These are phyloP conservation scores for Dryas iulia DNA, from an alignment of 1,140 invertebrate species.

Conservation along the genomic window DNA sequence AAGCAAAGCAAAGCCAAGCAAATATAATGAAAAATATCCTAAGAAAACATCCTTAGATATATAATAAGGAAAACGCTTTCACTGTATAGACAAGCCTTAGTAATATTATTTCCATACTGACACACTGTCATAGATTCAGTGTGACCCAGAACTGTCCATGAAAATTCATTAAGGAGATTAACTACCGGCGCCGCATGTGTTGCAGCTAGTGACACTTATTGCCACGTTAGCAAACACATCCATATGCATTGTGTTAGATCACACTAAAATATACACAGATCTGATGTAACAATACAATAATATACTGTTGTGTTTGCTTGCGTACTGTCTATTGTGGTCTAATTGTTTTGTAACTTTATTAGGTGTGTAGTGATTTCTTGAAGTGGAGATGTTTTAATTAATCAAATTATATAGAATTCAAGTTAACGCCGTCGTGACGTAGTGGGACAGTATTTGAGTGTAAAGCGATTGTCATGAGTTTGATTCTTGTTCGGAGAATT, in stretches of 20 bases:
- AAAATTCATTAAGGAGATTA: slow-evolving; percentile 35
- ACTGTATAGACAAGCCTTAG: background rate
- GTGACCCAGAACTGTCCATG: slow-evolving; percentile 28
- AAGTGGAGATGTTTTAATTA: too few species aligned
- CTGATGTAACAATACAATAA: background rate
- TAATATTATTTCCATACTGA: slow-evolving; percentile 12
- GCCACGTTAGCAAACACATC: slow-evolving; percentile 23
- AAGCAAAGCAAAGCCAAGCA: too few species aligned
- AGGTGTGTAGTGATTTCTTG: too few species aligned
- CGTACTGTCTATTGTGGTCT: too few species aligned
- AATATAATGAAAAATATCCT: background rate
- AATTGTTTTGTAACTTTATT: too few species aligned
- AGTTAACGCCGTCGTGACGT: too few species aligned
- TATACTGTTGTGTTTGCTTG: background rate
- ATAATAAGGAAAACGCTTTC: background rate
- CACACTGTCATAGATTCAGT: slow-evolving; percentile 20
- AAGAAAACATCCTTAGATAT: background rate
- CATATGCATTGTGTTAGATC: slow-evolving; percentile 7
- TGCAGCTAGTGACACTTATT: slow-evolving; percentile 27
- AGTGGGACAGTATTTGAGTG: too few species aligned
- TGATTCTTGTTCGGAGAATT: too few species aligned
- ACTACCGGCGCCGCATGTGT: slow-evolving; percentile 27
- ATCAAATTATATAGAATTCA: too few species aligned
- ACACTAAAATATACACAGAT: background rate
- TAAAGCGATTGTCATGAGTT: too few species aligned